Conservation (phyloP, 1,140 invertebrate genomes). For the Megalonaias nervosa region DNA sequence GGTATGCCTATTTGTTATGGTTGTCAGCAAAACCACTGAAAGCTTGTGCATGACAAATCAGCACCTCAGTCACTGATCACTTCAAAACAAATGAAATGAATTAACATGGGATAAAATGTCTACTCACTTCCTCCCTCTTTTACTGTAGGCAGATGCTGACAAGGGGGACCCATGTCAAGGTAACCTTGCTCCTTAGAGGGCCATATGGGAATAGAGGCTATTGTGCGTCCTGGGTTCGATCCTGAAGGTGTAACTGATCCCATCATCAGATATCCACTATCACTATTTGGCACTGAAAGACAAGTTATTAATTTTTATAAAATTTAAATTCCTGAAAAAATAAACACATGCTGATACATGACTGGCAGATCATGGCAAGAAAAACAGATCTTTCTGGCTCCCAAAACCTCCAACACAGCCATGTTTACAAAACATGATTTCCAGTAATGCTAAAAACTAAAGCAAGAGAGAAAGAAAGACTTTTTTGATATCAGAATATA, state of each 20-base stretch:
- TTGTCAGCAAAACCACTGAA: not conserved
- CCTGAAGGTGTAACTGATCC: slow-evolving; percentile 9
- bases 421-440: no score
- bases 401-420: not conserved
- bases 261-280: slow-evolving; percentile 32
- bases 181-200: slow-evolving; percentile 47
- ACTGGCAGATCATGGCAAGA: not conserved
- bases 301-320: no score
- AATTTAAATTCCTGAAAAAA: no score
- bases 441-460: no score
- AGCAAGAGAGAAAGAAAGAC: no score
- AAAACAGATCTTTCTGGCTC: slow-evolving; percentile 1
- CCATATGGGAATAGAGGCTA: slow-evolving; percentile 44
- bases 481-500: no score
- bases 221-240: slow-evolving; percentile 2
- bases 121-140: slow-evolving; percentile 64
- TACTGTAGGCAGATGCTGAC: slow-evolving; percentile 60
- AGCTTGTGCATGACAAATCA: not conserved
- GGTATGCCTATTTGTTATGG: no score
- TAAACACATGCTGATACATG: no score
- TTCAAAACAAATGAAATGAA: not conserved
- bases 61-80: not conserved
- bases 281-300: slow-evolving; percentile 18
- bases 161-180: slow-evolving; percentile 60
- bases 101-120: not conserved